Evolutionary conservation across 2,888 invertebrate genomes (phyloP).

Genomic region (Tachina grossa): DNA sequence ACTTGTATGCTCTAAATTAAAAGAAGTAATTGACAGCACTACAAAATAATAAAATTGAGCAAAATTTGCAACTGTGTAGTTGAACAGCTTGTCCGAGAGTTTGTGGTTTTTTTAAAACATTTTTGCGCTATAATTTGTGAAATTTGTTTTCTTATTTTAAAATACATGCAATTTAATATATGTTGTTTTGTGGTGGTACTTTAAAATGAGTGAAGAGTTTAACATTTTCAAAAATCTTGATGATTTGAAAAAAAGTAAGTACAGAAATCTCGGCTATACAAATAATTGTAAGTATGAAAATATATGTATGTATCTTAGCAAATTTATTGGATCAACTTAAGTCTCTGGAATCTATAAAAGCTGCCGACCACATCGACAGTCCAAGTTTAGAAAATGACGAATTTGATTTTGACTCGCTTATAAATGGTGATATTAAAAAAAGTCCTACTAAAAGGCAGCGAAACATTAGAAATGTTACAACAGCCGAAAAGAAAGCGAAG

Average conservation of each 20-base stretch:
- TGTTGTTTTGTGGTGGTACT: background rate
- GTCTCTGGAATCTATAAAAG: slow-evolving; percentile 14
- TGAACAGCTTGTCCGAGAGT: background rate
- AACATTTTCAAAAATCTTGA: slow-evolving; percentile 73
- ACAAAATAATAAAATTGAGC: too few species aligned
- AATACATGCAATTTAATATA: background rate
- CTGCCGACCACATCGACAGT: slow-evolving; percentile 28
- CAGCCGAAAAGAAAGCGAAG: slow-evolving; percentile 32
- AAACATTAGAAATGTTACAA: slow-evolving; percentile 1
- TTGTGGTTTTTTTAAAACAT: background rate
- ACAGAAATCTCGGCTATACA: background rate
- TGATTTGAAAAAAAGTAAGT: slow-evolving; percentile 68
- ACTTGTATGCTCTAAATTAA: too few species aligned
- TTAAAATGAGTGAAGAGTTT: slow-evolving; percentile 68
- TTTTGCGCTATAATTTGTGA: background rate
- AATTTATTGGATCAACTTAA: slow-evolving; percentile 65
- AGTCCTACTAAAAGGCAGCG: slow-evolving; percentile 27
- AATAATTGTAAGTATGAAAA: background rate
- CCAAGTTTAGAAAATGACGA: slow-evolving; percentile 45
- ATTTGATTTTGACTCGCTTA: slow-evolving; percentile 47
- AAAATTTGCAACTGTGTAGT: background rate
- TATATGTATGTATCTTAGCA: slow-evolving; percentile 39
- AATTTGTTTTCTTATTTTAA: background rate
- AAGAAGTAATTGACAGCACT: too few species aligned
- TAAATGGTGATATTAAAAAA: slow-evolving; percentile 31